A percentile compares a stretch with the other conserved stretches of the same genome.
phyloP scores from a whole-genome alignment of 1,140 invertebrate species.

The Monomorium pharaonis region DNA sequence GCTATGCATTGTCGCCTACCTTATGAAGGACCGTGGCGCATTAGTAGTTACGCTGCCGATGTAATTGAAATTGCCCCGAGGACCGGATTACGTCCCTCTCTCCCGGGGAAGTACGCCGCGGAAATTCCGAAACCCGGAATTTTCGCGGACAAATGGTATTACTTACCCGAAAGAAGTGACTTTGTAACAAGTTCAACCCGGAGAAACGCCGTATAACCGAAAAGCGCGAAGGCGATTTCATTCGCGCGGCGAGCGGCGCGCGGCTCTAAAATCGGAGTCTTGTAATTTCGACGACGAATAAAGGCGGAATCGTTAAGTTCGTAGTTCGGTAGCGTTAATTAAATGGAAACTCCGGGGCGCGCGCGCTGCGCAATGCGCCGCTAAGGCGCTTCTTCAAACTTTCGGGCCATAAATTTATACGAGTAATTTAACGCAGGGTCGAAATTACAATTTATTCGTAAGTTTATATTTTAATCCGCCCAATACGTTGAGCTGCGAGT shows the following conservation, averaged over 20 bases:
- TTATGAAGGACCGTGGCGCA: conserved; percentile 50
- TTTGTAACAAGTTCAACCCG: conserved; percentile 20
- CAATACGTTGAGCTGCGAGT: conserved; percentile 22
- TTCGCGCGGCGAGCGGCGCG: not conserved
- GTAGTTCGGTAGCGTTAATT: conserved; percentile 46
- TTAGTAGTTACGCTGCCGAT: conserved; percentile 38
- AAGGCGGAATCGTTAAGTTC: conserved; percentile 54
- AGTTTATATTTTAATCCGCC: conserved; percentile 55
- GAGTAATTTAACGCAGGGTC: conserved; percentile 46
- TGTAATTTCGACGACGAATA: conserved; percentile 47
- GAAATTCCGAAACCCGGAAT: not conserved
- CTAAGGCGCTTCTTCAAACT: conserved; percentile 41
- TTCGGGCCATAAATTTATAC: conserved; percentile 47
- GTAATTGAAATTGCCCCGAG: conserved; percentile 49
- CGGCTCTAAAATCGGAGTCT: conserved; percentile 46
- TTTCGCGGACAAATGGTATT: conserved; percentile 20
- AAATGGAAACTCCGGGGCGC: conserved; percentile 42
- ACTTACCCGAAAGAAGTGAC: not conserved
- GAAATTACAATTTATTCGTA: conserved; percentile 58
- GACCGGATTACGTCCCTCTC: not conserved
- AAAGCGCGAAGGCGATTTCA: conserved; percentile 1
- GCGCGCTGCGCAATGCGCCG: not conserved
- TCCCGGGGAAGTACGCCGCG: not conserved
- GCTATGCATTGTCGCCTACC: conserved; percentile 53
- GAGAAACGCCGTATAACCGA: not conserved